Percentiles rank a stretch among this genome's conserved stretches.
These are phyloP conservation scores for Hylyphantes graminicola DNA, from an alignment of 1,140 invertebrate species.

Conservation along the genomic window DNA sequence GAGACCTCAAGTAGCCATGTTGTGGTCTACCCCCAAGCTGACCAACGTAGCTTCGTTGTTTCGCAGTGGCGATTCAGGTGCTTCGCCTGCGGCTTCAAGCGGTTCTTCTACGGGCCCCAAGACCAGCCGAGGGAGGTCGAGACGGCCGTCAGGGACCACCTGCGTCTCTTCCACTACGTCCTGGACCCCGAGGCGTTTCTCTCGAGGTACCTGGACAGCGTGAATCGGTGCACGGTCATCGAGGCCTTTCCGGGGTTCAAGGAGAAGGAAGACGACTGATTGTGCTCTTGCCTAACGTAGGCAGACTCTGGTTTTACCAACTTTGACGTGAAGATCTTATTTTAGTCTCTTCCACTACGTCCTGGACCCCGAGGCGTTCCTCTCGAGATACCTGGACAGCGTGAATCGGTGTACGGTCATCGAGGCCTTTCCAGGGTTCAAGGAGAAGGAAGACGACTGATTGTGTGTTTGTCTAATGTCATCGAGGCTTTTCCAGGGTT, in stretches of 20 bases:
- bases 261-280: background rate
- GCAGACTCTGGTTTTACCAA: too few relatives aligned
- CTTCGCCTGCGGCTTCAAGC: constrained; percentile 22
- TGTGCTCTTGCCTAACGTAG: too few relatives aligned
- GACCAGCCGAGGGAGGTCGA: background rate
- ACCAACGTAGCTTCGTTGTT: background rate
- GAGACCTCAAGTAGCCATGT: too few relatives aligned
- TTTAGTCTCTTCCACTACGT: background rate
- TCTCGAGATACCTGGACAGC: constrained; percentile 6
- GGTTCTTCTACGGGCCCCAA: background rate
- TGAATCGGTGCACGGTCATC: constrained; percentile 1
- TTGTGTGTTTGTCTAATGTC: too few relatives aligned
- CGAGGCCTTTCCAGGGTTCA: constrained; percentile 19
- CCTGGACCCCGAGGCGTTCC: background rate
- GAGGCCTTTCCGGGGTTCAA: constrained; percentile 22
- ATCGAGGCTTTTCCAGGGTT: constrained; percentile 25
- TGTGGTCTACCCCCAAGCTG: too few relatives aligned
- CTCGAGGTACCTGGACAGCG: background rate
- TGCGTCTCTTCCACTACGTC: constrained; percentile 7
- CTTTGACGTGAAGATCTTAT: too few relatives aligned
- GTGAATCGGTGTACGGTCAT: constrained; percentile 4
- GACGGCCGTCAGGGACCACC: background rate
- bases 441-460: background rate
- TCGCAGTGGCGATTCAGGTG: constrained; percentile 10
- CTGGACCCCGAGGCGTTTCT: constrained; percentile 1